Base-by-base conservation (phyloP, 2,113 vertebrate species). In the Ctenomys sociabilis region DNA sequence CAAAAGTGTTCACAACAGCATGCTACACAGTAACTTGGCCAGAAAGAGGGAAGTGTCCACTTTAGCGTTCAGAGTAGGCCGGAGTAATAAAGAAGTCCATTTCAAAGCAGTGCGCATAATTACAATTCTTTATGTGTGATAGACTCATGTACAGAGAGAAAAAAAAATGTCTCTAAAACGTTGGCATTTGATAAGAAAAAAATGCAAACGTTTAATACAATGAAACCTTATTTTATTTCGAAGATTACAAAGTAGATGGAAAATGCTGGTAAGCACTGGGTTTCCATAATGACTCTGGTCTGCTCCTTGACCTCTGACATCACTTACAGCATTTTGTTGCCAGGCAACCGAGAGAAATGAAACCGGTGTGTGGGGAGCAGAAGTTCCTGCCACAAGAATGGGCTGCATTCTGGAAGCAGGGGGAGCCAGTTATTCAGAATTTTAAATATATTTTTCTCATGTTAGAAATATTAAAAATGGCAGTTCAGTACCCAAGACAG, bases 221-320 rank as follows among this genome's bases (percentile, higher is more conserved):
- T 95, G 96, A 95, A 94, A 96, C 43, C 91, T 45, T 94, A 93
- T 97, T 97, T 75, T 95, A 85, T 97, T 97, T 94, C 92, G 78
- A 93, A 91, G 81, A 96, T 96, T 92, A 80, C 49, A 16, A 93
- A 92, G 87, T 90, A 40, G 92, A 94, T 95, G 93, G 93, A 94
- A 97, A 98, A 90, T 85, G 66, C 93, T 73, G 93, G 96, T 96
- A 93, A 77, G 92, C 49, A 8, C 72, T 92, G 49, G 14, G 80
- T 93, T 96, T 97, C 97, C 90, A n/a, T 95, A 91, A 96, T 96
- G 96, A 96, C 96, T 95, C 90, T 54, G 24, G 82, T 95, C 92
- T 92, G 94, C 82, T 80, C 93, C 82, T 92, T 97, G 54, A 97
- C 97, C 93, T 96, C 90, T 97, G 95, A 97, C 96, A 84, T 95